Evolutionary conservation across 2,113 vertebrate species (phyloP).

Genomic region (Platanista minor): DNA sequence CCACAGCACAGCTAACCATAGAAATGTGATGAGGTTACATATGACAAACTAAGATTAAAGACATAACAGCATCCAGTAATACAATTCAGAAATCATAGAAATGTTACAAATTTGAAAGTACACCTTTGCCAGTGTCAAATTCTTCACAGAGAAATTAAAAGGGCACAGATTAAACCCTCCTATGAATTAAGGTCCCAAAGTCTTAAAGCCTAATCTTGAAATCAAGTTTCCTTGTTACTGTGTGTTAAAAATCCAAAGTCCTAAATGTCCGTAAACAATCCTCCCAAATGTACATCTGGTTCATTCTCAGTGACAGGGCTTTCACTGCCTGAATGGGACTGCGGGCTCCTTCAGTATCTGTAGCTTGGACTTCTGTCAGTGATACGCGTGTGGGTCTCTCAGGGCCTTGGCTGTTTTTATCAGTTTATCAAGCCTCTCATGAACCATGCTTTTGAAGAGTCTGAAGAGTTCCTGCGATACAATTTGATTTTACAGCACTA

Average conservation of each 20-base stretch:
- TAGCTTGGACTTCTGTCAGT: neutral
- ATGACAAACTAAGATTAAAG: neutral
- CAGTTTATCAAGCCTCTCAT: neutral
- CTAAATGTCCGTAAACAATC: too few relatives aligned
- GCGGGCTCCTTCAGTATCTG: neutral
- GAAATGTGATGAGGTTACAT: neutral
- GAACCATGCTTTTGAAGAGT: neutral
- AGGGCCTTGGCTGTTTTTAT: neutral
- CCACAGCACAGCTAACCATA: neutral
- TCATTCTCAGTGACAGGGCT: neutral
- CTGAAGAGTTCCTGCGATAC: neutral
- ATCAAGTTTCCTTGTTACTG: too few relatives aligned
- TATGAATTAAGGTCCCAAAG: too few relatives aligned
- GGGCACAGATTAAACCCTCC: too few relatives aligned
- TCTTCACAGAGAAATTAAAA: too few relatives aligned
- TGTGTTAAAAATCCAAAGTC: too few relatives aligned
- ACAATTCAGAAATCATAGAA: neutral
- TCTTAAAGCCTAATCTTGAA: too few relatives aligned
- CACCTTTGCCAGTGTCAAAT: too few relatives aligned
- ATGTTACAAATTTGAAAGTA: too few relatives aligned
- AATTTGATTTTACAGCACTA: neutral
- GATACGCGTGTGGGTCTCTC: neutral
- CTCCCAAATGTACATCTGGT: too few relatives aligned
- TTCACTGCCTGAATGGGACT: neutral
- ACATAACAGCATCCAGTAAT: neutral